Evolutionary conservation across 2,888 invertebrate species (phyloP), one percentile per base, ranked within the genome.

Genomic region (Rhingia rostrata): DNA sequence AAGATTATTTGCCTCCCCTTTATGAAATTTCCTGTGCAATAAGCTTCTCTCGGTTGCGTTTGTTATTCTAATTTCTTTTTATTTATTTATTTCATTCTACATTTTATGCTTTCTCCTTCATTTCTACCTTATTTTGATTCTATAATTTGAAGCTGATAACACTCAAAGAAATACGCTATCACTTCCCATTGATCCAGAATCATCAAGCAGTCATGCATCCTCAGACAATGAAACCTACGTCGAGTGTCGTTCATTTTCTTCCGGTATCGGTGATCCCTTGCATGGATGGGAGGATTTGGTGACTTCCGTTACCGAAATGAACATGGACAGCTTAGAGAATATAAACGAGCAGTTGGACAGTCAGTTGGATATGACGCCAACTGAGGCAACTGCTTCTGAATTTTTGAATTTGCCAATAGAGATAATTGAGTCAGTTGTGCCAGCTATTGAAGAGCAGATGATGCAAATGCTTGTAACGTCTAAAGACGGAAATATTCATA

Each of bases 151-250:
- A 86, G 82, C 75, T 51, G 72, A 63, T 33, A 47, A 47, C 54
- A 60, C 56, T 70, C 72, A 79, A 35, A 41, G 63, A 58, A 83
- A 83, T 51, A 51, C 79, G 58, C 49, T 83, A 63, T 79, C 64
- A 67, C 56, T 69, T 63, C 79, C 79, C 61, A 73, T 53, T 63
- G 83, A 83, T 60, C 58, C 63, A 39, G 43, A 87, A 84, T 9
- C 86, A 66, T 79, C 74, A 32, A 69, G 87, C 61, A 87, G 87
- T 63, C 86, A 87, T 49, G 77, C 87, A 35, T 89, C 89, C 54
- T 89, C 89, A 9, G 90, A 89, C 74, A 89, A 89, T 87, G 90
- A 90, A 86, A 86, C 86, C 5, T 91, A 88, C 87, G 89, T 88
- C 5, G 91, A 91, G 86, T 91, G 91, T 69, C 87, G 89, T 22